These are phyloP conservation scores for Lophochroa leadbeateri DNA, from an alignment of 2,113 vertebrate genomes.

Conservation along the genomic window DNA sequence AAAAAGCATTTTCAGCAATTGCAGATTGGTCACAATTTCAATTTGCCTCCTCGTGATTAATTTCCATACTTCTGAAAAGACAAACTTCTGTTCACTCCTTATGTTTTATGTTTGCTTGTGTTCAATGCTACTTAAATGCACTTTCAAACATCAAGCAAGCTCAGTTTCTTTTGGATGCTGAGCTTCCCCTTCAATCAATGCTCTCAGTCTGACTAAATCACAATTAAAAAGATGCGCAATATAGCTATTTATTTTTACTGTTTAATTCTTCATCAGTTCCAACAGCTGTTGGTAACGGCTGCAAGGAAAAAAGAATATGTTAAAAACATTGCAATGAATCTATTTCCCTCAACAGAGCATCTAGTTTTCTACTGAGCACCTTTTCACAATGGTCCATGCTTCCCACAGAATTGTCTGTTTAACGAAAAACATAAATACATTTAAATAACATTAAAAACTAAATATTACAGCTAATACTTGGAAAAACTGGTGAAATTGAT, in stretches of 20 bases:
- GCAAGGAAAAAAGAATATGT: not conserved
- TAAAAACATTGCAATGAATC: not conserved
- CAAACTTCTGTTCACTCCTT: conserved; percentile 61
- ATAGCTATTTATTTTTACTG: not conserved
- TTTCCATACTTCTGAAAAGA: conserved; percentile 53
- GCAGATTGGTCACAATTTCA: conserved; percentile 45
- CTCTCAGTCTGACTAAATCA: not conserved
- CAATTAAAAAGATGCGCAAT: not conserved
- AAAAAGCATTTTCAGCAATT: conserved; percentile 32
- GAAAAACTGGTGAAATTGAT: not conserved
- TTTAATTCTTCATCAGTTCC: not conserved
- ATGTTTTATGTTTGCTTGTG: conserved; percentile 42
- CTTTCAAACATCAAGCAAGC: not conserved
- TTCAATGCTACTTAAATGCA: conserved; percentile 13
- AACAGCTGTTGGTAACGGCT: not conserved
- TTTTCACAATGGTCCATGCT: not conserved
- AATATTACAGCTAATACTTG: not conserved
- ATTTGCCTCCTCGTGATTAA: conserved; percentile 33
- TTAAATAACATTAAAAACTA: not conserved
- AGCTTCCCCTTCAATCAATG: not conserved
- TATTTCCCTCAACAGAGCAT: not conserved
- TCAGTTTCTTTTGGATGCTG: not conserved
- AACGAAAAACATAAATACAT: not conserved
- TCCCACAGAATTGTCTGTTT: not conserved
- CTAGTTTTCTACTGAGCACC: not conserved